These are phyloP conservation scores for Coranthus polyacanthus DNA, from an alignment of 2,797 vertebrate genomes.

Conservation along the genomic window DNA sequence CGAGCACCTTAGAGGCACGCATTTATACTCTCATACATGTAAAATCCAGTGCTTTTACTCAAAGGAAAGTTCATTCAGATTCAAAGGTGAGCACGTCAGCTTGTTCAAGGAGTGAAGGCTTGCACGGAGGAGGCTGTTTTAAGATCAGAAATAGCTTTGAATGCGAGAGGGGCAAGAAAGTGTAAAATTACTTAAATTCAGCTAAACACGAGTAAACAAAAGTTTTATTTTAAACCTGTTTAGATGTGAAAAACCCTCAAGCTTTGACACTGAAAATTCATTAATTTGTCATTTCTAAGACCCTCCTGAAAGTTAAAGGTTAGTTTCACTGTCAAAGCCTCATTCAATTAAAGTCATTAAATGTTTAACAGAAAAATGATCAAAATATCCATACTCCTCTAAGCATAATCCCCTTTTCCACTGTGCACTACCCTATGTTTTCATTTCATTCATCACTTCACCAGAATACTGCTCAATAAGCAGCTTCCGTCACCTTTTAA, in stretches of 20 bases:
- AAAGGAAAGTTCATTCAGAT: constrained; percentile 36
- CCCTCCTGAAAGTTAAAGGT: too few relatives aligned
- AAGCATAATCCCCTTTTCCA: too few relatives aligned
- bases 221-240: constrained; percentile 42
- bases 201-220: constrained; percentile 49
- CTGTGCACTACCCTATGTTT: too few relatives aligned
- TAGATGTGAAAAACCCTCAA: constrained; percentile 11
- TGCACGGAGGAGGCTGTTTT: too few relatives aligned
- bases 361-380: too few relatives aligned
- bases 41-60: constrained; percentile 74
- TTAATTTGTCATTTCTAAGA: constrained; percentile 13
- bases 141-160: constrained; percentile 32
- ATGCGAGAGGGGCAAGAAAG: constrained; percentile 28
- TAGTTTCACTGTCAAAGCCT: too few relatives aligned
- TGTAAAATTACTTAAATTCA: constrained; percentile 23
- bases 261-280: constrained; percentile 29
- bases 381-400: too few relatives aligned
- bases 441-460: too few relatives aligned
- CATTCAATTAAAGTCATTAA: too few relatives aligned
- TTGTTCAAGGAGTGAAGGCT: constrained; percentile 20
- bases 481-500: too few relatives aligned
- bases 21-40: constrained; percentile 33
- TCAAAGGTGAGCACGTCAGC: too few relatives aligned
- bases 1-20: constrained; percentile 18
- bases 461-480: too few relatives aligned